phyloP scores from a whole-genome alignment of 2,888 invertebrate species.

The Caradrina kadenii region DNA sequence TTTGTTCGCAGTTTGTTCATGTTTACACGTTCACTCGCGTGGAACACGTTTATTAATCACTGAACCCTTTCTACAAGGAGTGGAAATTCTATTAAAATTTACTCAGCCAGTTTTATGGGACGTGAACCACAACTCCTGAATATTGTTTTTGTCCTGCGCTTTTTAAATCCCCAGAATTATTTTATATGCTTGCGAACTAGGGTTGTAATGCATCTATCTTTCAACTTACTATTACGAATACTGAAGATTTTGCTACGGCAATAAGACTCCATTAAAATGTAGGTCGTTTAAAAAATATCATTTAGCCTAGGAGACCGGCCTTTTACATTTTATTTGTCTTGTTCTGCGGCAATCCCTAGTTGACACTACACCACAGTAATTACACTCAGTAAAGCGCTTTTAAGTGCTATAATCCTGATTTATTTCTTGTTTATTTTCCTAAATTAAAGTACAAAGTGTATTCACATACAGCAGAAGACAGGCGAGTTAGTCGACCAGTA shows the following conservation, averaged over 20 bases:
- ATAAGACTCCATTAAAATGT: slow-evolving; percentile 25
- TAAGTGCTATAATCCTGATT: slow-evolving; percentile 48
- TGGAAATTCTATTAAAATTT: slow-evolving; percentile 56
- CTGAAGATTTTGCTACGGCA: slow-evolving; percentile 1
- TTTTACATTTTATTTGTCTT: slow-evolving; percentile 14
- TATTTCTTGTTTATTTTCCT: slow-evolving; percentile 51
- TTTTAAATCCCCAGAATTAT: slow-evolving; percentile 22
- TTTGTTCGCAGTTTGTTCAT: slow-evolving; percentile 28
- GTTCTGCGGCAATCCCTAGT: slow-evolving; percentile 20
- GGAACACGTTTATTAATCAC: slow-evolving; percentile 52
- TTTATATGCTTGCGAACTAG: slow-evolving; percentile 15
- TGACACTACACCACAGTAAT: slow-evolving; percentile 34
- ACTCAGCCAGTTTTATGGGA: slow-evolving; percentile 35
- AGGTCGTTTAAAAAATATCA: slow-evolving; percentile 24
- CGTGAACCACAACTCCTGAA: slow-evolving; percentile 43
- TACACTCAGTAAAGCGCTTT: slow-evolving; percentile 26
- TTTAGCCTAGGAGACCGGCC: background rate
- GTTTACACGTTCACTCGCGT: slow-evolving; percentile 32
- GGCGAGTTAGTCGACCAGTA: slow-evolving; percentile 41
- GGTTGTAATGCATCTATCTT: background rate
- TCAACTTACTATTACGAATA: background rate
- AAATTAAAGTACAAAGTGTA: slow-evolving; percentile 39
- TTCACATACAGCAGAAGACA: slow-evolving; percentile 47
- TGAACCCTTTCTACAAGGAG: slow-evolving; percentile 42
- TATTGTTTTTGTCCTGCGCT: slow-evolving; percentile 39